Evolutionary conservation across 2,888 invertebrate species (phyloP).

Genomic region (Empis stercorea): DNA sequence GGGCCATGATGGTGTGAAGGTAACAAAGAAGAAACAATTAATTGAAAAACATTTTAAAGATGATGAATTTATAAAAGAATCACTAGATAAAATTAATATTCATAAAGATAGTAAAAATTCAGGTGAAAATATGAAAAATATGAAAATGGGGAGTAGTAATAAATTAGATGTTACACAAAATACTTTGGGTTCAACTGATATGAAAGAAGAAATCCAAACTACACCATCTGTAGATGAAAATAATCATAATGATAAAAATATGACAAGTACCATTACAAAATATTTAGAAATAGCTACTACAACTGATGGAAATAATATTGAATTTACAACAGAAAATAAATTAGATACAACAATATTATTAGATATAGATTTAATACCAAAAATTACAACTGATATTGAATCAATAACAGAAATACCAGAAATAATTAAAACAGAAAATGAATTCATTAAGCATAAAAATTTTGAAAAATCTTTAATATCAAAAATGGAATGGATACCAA

Average conservation of each 20-base stretch:
- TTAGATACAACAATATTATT: neutral
- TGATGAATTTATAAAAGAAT: neutral
- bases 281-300: neutral
- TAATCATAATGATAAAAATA: neutral
- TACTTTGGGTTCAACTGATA: neutral
- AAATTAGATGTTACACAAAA: neutral
- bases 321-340: neutral
- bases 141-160: neutral
- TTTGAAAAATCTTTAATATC: neutral
- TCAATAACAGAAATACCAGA: neutral
- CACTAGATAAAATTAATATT: no score
- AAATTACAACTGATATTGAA: neutral
- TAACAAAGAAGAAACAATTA: conserved; percentile 31
- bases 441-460: neutral
- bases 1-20: conserved; percentile 33
- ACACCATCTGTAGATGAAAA: neutral
- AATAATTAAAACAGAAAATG: neutral
- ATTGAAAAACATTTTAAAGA: conserved; percentile 24
- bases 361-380: neutral
- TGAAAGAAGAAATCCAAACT: neutral
- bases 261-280: neutral
- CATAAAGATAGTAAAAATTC: no score
- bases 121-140: neutral
- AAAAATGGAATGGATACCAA: conserved; percentile 1
- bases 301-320: no score